These are phyloP conservation scores for Allolobophora icterica DNA, from an alignment of 2,888 invertebrate species.

Conservation along the genomic window DNA sequence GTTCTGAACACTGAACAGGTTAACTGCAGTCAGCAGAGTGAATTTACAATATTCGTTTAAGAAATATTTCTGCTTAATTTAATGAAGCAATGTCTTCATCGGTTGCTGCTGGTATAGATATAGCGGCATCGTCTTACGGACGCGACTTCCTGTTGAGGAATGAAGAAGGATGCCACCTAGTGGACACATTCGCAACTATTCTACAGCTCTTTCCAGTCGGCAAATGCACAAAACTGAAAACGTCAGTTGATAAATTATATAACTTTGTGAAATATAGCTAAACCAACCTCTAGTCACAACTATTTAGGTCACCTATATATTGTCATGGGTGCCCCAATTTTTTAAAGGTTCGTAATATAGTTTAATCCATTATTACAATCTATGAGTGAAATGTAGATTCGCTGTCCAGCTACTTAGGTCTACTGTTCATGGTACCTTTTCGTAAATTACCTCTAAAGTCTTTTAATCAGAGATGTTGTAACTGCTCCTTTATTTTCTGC, in stretches of 20 bases:
- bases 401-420: background rate
- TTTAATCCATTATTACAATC: background rate
- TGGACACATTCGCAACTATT: conserved; percentile 53
- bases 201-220: conserved; percentile 49
- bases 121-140: conserved; percentile 59
- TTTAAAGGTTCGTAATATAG: background rate
- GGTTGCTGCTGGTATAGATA: conserved; percentile 48
- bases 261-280: background rate
- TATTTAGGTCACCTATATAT: too few relatives aligned
- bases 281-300: too few relatives aligned
- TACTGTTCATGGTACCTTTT: too few relatives aligned
- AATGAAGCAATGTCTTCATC: too few relatives aligned
- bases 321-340: background rate
- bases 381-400: background rate
- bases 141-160: conserved; percentile 55
- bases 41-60: background rate
- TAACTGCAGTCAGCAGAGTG: too few relatives aligned
- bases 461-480: too few relatives aligned
- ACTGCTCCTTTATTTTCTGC: too few relatives aligned
- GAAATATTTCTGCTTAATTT: too few relatives aligned
- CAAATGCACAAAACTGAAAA: conserved; percentile 56
- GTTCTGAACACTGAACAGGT: too few relatives aligned
- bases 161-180: conserved; percentile 49
- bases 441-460: too few relatives aligned
- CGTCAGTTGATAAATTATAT: conserved; percentile 47